A percentile compares a stretch with the other conserved stretches of the same genome.
Conservation (phyloP, 2,797 vertebrate species). For the Sebastes nivosus region DNA sequence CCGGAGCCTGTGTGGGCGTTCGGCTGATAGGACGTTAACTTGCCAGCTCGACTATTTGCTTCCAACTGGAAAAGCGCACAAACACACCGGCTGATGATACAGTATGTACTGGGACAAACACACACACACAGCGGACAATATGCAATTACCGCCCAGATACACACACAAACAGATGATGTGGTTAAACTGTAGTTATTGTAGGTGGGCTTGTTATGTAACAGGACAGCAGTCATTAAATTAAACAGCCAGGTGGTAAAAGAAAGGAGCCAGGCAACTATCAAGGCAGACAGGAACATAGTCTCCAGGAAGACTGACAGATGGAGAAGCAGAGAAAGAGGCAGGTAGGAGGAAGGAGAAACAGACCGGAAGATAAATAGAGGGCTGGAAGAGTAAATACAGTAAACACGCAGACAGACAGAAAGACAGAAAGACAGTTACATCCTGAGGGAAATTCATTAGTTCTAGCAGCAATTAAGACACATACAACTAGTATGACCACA, state of each 20-base stretch:
- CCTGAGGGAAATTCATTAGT: not conserved
- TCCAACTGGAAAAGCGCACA: conserved; percentile 55
- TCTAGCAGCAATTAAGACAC: not conserved
- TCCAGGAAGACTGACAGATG: conserved; percentile 66
- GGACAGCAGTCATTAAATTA: conserved; percentile 65
- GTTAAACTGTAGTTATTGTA: conserved; percentile 40
- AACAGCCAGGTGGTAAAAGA: conserved; percentile 59
- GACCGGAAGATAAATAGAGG: conserved; percentile 45
- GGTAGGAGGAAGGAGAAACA: conserved; percentile 40
- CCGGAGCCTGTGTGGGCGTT: conserved; percentile 59
- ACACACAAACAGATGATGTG: conserved; percentile 6
- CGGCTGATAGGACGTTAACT: conserved; percentile 59
- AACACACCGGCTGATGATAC: conserved; percentile 5
- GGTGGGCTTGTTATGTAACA: conserved; percentile 66
- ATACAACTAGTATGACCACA: not conserved
- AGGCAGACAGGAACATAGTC: conserved; percentile 50
- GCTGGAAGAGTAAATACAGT: not conserved
- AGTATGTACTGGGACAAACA: not conserved
- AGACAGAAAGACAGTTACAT: not conserved
- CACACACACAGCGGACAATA: conserved; percentile 10
- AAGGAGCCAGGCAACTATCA: conserved; percentile 61
- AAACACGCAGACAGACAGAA: not conserved
- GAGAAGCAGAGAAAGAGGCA: conserved; percentile 41
- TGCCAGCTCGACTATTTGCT: conserved; percentile 39
- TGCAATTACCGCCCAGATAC: not conserved